Evolutionary conservation across 1,140 invertebrate genomes (phyloP), one percentile per base, ranked within the genome.

Genomic region (Drosophila funebris): DNA sequence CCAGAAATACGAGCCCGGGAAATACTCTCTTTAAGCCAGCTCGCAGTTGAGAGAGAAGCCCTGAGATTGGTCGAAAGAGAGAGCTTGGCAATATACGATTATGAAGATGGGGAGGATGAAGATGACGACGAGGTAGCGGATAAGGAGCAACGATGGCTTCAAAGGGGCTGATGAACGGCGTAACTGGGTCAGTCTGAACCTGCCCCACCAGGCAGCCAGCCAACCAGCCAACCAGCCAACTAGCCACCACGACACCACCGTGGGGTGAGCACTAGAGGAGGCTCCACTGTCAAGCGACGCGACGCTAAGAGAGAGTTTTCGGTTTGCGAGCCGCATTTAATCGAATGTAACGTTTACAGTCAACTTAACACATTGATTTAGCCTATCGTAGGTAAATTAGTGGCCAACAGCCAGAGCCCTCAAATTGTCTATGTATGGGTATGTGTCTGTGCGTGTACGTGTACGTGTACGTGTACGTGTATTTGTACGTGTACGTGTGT

Each of bases 321-420:
- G 48, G 66, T 58, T 48, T 66, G 71, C 58, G 75, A 72, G 67
- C 46, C 72, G 67, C 82, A 76, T 76, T 76, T 72, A 83, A 78
- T 83, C 66, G 66, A 83, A 83, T 83, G 67, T 78, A 83, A 76
- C 72, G 67, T 76, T 84, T 56, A 83, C 72, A 84, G 72, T 78
- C 58, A 84, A 83, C 75, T 84, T 66, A 83, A 58, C 75, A 83
- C 63, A 66, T 78, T 60, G 67, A 78, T 69, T 78, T 56, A 62
- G 63, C 43, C 56, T 84, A 67, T 76, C 72, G 41, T 63, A 78
- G 73, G 62, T 76, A 76, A 78, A 76, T 76, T 70, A 52, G 62
- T 57, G 60, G 54, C 62, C 71, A 44, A 64, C 68, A 64, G 52
- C 54, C 58, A 57, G 50, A 37, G 48, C 22, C 44, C 50, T 36